These are phyloP conservation scores for Macropodus opercularis DNA, from an alignment of 2,797 vertebrate genomes.

Conservation along the genomic window DNA sequence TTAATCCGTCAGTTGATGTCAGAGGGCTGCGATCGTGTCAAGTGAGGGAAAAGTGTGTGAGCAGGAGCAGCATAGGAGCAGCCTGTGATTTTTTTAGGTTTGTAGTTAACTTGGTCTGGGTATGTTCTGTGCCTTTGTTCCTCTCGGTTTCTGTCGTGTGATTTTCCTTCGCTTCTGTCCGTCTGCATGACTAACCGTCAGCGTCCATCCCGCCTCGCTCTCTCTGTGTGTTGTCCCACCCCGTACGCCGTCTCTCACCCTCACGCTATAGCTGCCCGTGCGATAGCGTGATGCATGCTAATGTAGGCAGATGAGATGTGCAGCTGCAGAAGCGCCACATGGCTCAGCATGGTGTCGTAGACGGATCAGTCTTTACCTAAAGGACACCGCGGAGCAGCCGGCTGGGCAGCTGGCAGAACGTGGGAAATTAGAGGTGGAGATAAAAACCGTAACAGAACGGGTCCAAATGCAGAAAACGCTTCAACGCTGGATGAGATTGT, in stretches of 20 bases:
- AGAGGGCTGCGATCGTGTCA: slow-evolving; percentile 55
- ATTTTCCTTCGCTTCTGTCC: slow-evolving; percentile 16
- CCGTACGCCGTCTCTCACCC: slow-evolving; percentile 35
- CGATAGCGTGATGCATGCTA: slow-evolving; percentile 79
- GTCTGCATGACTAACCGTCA: slow-evolving; percentile 30
- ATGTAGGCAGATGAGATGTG: slow-evolving; percentile 83
- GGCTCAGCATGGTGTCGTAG: slow-evolving; percentile 72
- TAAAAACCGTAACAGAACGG: slow-evolving; percentile 26
- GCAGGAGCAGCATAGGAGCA: too few relatives aligned
- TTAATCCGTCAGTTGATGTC: slow-evolving; percentile 79
- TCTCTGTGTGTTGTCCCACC: slow-evolving; percentile 36
- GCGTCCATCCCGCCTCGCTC: slow-evolving; percentile 17
- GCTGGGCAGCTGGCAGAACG: slow-evolving; percentile 54
- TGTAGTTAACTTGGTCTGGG: slow-evolving; percentile 16
- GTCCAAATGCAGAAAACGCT: too few relatives aligned
- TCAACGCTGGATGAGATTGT: too few relatives aligned
- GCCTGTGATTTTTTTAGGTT: slow-evolving; percentile 31
- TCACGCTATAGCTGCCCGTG: slow-evolving; percentile 50
- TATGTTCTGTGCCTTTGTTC: slow-evolving; percentile 4
- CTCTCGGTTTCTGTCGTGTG: background rate
- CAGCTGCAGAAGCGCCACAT: slow-evolving; percentile 65
- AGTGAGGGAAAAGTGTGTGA: slow-evolving; percentile 50
- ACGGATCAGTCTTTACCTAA: slow-evolving; percentile 74
- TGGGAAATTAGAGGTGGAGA: slow-evolving; percentile 35
- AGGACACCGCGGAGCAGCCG: slow-evolving; percentile 66